Base-by-base conservation (phyloP, 2,113 vertebrate species). In the Variabilichromis moorii region DNA sequence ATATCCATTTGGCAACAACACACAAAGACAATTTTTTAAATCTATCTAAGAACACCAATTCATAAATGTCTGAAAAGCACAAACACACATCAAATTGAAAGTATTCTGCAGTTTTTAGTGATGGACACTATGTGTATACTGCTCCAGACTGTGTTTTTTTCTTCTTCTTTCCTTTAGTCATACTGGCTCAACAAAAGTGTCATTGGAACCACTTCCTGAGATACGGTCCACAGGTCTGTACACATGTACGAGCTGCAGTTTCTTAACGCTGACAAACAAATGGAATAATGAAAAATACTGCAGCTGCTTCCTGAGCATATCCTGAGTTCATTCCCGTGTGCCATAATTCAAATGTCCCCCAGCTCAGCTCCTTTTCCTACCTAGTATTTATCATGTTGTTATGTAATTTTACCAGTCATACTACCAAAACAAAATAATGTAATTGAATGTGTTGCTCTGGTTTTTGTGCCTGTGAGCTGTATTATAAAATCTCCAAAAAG, bases 121-220 rank as follows among this genome's bases (percentile, higher is more conserved):
- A 61, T 19, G 26, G 0, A 61, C 5, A 31, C 5, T 17, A 10
- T 17, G 28, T 33, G 8, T 33, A 19, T 61, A 33, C 57, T 28
- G 14, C 28, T 0, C 28, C 0, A 61, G 14, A 61, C 16, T 61
- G 26, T 6, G 40, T 3, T 42, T 42, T 13, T 0, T 42, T 42
- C 5, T 45, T 24, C 21, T 33, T 33, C 0, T 28, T 26, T 55
- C 54, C 28, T 63, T 33, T 33, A 33, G 28, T 19, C 28, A 33
- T 63, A 17, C 59, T 33, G 59, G 5, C 28, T 63, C 28, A 33
- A 28, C 55, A 19, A 11, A 63, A 3, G 59, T 33, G 13, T 28
- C 13, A 59, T 16, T 28, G 26, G 28, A 61, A 61, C 28, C 16
- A 33, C 57, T 61, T 61, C 28, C 57, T 61, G 57, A 61, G 57